Evolutionary conservation across 2,888 invertebrate genomes (phyloP), one percentile per base, ranked within the genome.

Genomic region (Lymantria dispar): DNA sequence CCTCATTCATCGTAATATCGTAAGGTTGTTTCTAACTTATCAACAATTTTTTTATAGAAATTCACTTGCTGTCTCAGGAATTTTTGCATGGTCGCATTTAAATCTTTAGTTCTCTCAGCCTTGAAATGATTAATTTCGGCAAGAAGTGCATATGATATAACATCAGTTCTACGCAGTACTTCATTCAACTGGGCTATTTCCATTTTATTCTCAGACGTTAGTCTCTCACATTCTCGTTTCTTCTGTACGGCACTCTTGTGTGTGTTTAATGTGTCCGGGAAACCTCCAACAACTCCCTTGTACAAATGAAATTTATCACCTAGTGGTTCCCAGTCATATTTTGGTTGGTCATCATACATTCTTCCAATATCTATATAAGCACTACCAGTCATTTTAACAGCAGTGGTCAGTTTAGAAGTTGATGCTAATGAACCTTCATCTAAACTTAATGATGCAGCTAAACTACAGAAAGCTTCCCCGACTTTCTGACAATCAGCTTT

Each of bases 41-140:
- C 92, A 52, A 96, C 96, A 60, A 97, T 93, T 78, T 95, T 95
- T 83, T 96, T 95, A 90, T 99, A 98, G 90, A 99, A 99, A 48
- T 93, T 93, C 36, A 99, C 97, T 90, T 99, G 99, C 72, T 97
- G 96, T 60, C 92, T 93, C 52, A 99, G 92, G 81, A 97, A 98
- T 56, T 93, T 94, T 77, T 96, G 96, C 94, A 99, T 96, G 45
- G 97, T 95, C 49, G 93, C 92, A 74, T 96, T 97, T 67, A 98
- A 93, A 87, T 99, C 98, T 39, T 93, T 93, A 43, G 97, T 95
- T 62, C 98, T 93, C 77, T 98, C 98, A 29, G 92, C 86, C 78
- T 98, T 97, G 80, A 99, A 98, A 83, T 99, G 98, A 68, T 96
- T 95, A 68, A 99, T 95, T 92, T 99, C 99, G 48, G 99, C 98